Conservation (phyloP, 1,140 invertebrate genomes). For the Pachypeltis micranthus region DNA sequence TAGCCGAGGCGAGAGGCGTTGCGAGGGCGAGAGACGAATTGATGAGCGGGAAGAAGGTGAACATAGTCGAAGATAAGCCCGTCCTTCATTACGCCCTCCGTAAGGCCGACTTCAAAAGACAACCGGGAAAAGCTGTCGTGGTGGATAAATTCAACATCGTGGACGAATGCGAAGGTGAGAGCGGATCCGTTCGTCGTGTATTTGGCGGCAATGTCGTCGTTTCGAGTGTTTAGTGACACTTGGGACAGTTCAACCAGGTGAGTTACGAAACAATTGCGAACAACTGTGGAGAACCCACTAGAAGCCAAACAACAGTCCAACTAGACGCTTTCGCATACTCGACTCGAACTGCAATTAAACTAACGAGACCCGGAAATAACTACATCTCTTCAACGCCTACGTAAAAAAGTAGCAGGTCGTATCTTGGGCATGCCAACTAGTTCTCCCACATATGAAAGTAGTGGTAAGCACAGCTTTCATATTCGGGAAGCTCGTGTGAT, state of each 20-base stretch:
- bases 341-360: too few relatives aligned
- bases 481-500: too few relatives aligned
- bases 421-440: too few relatives aligned
- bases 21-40: slow-evolving; percentile 79
- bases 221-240: not conserved
- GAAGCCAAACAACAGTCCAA: too few relatives aligned
- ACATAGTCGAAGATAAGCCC: slow-evolving; percentile 92
- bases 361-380: too few relatives aligned
- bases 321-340: too few relatives aligned
- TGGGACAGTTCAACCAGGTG: not conserved
- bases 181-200: slow-evolving; percentile 40
- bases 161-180: slow-evolving; percentile 75
- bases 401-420: too few relatives aligned
- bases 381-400: too few relatives aligned
- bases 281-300: too few relatives aligned
- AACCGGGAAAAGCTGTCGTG: slow-evolving; percentile 42
- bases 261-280: too few relatives aligned
- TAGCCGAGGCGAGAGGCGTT: slow-evolving; percentile 74
- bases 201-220: not conserved
- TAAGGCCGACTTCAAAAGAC: slow-evolving; percentile 58
- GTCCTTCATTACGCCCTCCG: slow-evolving; percentile 91
- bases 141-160: slow-evolving; percentile 89
- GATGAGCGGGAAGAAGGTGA: slow-evolving; percentile 92
- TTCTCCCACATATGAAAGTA: too few relatives aligned
- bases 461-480: too few relatives aligned